A percentile compares a stretch with the other conserved stretches of the same genome.
Evolutionary conservation across 2,888 invertebrate species (phyloP).

Genomic region (Ormyrus thymus): DNA sequence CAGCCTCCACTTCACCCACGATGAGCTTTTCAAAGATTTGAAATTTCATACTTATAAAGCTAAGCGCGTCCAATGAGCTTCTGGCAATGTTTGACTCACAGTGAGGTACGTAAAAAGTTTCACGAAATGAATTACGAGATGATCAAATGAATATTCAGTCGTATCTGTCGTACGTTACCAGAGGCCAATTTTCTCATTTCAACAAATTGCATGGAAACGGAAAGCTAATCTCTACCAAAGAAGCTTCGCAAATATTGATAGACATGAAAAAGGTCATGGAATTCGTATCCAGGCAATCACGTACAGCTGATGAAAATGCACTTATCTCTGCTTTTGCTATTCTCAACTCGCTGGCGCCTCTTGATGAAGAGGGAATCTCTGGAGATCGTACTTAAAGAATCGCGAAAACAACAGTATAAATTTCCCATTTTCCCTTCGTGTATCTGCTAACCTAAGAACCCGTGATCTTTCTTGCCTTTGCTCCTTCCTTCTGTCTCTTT

Average conservation of each 20-base stretch:
- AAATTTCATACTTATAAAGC: conserved; percentile 45
- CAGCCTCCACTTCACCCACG: background rate
- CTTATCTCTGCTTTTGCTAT: conserved; percentile 14
- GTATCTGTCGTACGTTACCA: conserved; percentile 12
- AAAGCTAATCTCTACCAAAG: conserved; percentile 19
- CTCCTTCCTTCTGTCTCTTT: background rate
- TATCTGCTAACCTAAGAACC: conserved; percentile 14
- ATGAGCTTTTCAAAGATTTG: conserved; percentile 31
- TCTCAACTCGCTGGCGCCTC: conserved; percentile 18
- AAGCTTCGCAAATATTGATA: conserved; percentile 50
- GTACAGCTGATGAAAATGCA: conserved; percentile 8
- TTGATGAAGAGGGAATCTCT: conserved; percentile 39
- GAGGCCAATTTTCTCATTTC: background rate
- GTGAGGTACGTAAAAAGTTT: background rate
- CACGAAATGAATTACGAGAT: conserved; percentile 13
- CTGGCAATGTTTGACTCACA: conserved; percentile 22
- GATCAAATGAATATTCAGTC: conserved; percentile 50
- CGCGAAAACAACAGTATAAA: conserved; percentile 51
- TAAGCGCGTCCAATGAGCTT: conserved; percentile 13
- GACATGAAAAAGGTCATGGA: conserved; percentile 39
- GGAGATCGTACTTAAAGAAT: background rate
- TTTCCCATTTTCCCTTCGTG: conserved; percentile 30
- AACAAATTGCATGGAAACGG: conserved; percentile 1
- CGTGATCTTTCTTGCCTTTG: background rate
- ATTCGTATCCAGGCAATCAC: conserved; percentile 40